phyloP scores from a whole-genome alignment of 2,888 invertebrate species.

The Drosophila suboccidentalis region DNA sequence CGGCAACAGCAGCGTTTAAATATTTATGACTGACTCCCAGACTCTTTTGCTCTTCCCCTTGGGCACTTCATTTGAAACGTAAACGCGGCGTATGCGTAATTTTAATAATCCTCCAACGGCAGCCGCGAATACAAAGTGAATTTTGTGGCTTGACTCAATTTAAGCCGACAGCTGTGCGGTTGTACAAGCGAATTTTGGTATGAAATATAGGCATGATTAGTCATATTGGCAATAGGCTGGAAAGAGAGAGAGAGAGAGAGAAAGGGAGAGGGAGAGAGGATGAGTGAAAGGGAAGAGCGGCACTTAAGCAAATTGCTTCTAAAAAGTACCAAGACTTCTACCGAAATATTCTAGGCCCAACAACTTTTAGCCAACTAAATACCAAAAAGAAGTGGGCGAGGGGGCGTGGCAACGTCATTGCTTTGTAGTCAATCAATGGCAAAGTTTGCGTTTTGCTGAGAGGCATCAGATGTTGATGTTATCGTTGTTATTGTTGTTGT shows the following conservation, averaged over 20 bases:
- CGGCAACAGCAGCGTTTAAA: slow-evolving; percentile 24
- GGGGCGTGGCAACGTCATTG: slow-evolving; percentile 38
- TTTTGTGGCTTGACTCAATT: slow-evolving; percentile 80
- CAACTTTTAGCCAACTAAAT: slow-evolving; percentile 53
- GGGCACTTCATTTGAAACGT: slow-evolving; percentile 74
- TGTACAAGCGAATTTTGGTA: slow-evolving; percentile 16
- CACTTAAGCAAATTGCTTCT: slow-evolving; percentile 81
- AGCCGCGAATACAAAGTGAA: slow-evolving; percentile 73
- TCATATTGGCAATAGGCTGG: slow-evolving; percentile 72
- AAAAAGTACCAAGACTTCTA: slow-evolving; percentile 65
- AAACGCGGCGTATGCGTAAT: slow-evolving; percentile 81
- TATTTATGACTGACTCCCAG: slow-evolving; percentile 38
- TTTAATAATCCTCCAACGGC: slow-evolving; percentile 77
- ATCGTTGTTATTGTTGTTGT: slow-evolving; percentile 5
- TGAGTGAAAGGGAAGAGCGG: slow-evolving; percentile 32
- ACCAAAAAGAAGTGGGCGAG: slow-evolving; percentile 4
- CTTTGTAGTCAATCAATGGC: slow-evolving; percentile 74
- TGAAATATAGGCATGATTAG: slow-evolving; percentile 80
- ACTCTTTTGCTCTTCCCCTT: neutral
- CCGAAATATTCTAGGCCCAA: slow-evolving; percentile 46
- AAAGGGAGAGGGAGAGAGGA: neutral
- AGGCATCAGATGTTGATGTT: slow-evolving; percentile 28
- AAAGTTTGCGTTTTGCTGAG: slow-evolving; percentile 19
- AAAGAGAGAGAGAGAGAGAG: neutral
- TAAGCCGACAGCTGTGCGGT: slow-evolving; percentile 72